These are phyloP conservation scores for Nyctereutes procyonoides DNA, from an alignment of 2,113 vertebrate genomes.

Conservation along the genomic window DNA sequence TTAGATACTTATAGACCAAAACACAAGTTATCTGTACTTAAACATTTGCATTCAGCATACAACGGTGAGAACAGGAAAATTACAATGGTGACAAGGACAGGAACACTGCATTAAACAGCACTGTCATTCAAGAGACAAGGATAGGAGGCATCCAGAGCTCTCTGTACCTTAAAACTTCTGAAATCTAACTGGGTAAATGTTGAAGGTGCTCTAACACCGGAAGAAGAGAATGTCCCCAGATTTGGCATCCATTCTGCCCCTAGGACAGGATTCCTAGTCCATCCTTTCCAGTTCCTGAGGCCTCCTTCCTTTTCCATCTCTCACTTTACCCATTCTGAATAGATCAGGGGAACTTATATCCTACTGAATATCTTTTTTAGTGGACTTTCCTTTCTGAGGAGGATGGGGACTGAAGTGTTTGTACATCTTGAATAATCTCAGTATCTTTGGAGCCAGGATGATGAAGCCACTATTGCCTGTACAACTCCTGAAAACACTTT, in stretches of 20 bases:
- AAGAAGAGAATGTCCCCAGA: not conserved
- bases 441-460: not conserved
- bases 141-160: not conserved
- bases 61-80: not conserved
- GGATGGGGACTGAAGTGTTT: not conserved
- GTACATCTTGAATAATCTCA: not conserved
- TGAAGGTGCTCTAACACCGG: not conserved
- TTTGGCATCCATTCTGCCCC: not conserved
- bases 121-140: not conserved
- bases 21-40: not conserved
- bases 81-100: not conserved
- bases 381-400: not conserved
- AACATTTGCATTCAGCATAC: not conserved
- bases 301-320: not conserved
- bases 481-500: not conserved
- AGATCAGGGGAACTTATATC: not conserved
- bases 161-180: not conserved
- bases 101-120: not conserved
- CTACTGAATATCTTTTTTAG: not conserved
- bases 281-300: not conserved
- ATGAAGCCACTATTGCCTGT: not conserved
- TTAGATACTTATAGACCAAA: not conserved
- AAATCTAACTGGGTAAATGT: not conserved
- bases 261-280: fast-evolving
- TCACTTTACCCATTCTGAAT: not conserved